Conservation (phyloP, 2,888 invertebrate species). For the Poecilus cupreus region DNA sequence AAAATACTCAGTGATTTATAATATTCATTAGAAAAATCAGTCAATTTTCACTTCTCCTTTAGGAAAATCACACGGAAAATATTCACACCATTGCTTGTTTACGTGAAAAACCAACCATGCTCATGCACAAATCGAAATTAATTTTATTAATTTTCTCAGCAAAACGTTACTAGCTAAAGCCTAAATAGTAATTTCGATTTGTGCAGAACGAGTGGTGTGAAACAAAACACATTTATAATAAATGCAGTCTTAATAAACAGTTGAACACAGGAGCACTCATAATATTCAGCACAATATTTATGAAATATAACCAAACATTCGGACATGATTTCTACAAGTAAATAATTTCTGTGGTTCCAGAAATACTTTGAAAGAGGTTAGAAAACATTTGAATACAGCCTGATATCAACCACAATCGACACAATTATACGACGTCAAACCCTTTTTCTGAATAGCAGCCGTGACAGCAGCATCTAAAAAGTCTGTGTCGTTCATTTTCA, state of each 20-base stretch:
- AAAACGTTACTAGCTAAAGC: no score
- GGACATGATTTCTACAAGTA: background rate
- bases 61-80: constrained; percentile 14
- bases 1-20: background rate
- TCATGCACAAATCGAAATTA: background rate
- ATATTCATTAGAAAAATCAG: constrained; percentile 20
- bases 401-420: constrained; percentile 55
- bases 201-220: no score
- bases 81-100: background rate
- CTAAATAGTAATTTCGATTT: no score
- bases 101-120: background rate
- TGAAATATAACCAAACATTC: background rate
- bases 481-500: constrained; percentile 71
- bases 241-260: constrained; percentile 14
- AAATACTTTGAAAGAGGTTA: background rate
- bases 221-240: background rate
- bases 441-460: constrained; percentile 84
- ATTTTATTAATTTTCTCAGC: background rate
- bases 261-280: constrained; percentile 37
- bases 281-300: background rate
- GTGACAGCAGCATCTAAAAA: constrained; percentile 84
- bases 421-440: constrained; percentile 74
- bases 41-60: constrained; percentile 11
- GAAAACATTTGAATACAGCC: background rate
- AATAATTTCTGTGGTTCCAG: background rate